Evolutionary conservation across 53 echinoderm and acorn worm species (phyloP).

Genomic region (Pentamera pediparva): DNA sequence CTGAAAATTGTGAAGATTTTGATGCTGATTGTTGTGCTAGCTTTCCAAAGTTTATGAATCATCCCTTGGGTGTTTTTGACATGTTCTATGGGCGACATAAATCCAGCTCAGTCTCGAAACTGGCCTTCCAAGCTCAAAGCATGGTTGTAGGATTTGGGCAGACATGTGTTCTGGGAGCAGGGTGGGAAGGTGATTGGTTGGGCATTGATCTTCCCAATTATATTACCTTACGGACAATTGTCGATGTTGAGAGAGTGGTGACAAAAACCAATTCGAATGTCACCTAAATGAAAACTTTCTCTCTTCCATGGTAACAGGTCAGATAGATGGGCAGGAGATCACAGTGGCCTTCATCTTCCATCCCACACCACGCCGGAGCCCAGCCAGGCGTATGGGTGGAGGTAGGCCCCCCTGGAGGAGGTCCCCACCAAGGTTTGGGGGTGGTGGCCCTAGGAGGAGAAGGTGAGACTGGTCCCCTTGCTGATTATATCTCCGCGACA

Average conservation of each 20-base stretch:
- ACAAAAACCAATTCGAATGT: too few relatives aligned
- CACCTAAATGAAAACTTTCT: not conserved
- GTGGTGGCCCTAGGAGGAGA: conserved; percentile 41
- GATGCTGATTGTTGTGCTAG: too few relatives aligned
- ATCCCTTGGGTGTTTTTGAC: too few relatives aligned
- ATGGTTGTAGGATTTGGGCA: not conserved
- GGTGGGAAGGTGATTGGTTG: too few relatives aligned
- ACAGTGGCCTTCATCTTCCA: conserved; percentile 75
- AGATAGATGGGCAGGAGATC: conserved; percentile 94
- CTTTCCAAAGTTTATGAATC: too few relatives aligned
- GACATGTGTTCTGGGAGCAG: too few relatives aligned
- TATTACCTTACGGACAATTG: too few relatives aligned
- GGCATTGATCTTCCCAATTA: too few relatives aligned
- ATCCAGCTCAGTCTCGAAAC: not conserved
- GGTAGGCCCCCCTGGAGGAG: conserved; percentile 50
- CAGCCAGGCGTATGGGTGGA: conserved; percentile 54
- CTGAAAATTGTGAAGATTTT: too few relatives aligned
- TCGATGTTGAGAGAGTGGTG: too few relatives aligned
- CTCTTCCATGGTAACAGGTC: conserved; percentile 53
- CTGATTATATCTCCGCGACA: too few relatives aligned
- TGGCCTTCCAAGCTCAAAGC: not conserved
- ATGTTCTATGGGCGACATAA: not conserved
- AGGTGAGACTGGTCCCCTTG: too few relatives aligned
- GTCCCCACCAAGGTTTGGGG: conserved; percentile 45
- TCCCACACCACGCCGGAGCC: conserved; percentile 59